Evolutionary conservation across 2,113 vertebrate species (phyloP).

Genomic region (Aplodontia rufa): DNA sequence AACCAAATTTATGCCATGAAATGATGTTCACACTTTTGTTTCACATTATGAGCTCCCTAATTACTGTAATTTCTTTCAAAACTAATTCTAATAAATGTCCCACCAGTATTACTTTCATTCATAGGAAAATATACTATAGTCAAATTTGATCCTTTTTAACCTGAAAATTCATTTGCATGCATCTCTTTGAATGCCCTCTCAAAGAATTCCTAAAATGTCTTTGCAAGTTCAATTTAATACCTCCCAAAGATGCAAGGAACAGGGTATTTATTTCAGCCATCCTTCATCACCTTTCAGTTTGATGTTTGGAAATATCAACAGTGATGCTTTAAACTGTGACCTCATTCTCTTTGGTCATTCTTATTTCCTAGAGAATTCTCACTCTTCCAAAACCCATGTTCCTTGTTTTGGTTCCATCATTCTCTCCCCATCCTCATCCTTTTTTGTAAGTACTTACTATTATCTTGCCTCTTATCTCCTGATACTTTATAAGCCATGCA

Average conservation of each 20-base stretch:
- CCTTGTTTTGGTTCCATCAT: not conserved
- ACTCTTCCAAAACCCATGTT: not conserved
- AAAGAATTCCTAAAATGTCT: constrained; percentile 36
- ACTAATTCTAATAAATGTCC: constrained; percentile 26
- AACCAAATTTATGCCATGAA: constrained; percentile 26
- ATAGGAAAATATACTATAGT: constrained; percentile 45
- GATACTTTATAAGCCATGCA: not conserved
- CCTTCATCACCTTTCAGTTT: constrained; percentile 38
- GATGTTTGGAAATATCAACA: constrained; percentile 53
- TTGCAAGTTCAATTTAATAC: not conserved
- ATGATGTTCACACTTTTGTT: constrained; percentile 52
- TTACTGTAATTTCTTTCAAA: constrained; percentile 64
- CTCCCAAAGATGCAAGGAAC: constrained; percentile 41
- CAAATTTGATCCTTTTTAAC: not conserved
- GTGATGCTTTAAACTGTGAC: not conserved
- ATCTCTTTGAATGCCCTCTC: constrained; percentile 47
- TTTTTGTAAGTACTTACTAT: too few species aligned
- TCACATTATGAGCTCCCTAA: constrained; percentile 39
- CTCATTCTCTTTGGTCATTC: not conserved
- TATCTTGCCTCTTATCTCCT: not conserved
- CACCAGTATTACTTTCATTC: constrained; percentile 45
- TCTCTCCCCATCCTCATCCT: not conserved
- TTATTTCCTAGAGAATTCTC: not conserved
- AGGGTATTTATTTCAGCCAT: constrained; percentile 28
- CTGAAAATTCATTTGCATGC: constrained; percentile 10